phyloP scores from a whole-genome alignment of 2,888 invertebrate genomes.

The Hymenopus coronatus region DNA sequence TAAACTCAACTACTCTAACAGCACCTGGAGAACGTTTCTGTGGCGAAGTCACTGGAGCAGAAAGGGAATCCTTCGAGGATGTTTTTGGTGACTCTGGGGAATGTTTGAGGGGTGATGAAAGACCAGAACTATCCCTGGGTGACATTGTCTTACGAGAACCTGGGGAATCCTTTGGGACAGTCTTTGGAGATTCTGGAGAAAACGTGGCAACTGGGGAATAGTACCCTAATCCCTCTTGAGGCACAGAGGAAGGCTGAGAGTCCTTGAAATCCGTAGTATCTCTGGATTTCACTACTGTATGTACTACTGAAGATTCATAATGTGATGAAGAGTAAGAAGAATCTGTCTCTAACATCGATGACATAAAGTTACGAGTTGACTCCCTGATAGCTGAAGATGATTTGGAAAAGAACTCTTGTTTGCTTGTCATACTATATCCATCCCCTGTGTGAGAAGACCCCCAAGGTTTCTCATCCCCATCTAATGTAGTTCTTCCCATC shows the following conservation, averaged over 20 bases:
- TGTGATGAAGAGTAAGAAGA: conserved; percentile 13
- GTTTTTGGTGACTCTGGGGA: conserved; percentile 23
- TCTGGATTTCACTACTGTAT: conserved; percentile 4
- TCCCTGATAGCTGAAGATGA: conserved; percentile 17
- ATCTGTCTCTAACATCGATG: conserved; percentile 28
- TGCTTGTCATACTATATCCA: background rate
- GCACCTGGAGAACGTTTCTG: conserved; percentile 30
- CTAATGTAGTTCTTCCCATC: background rate
- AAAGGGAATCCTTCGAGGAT: conserved; percentile 18
- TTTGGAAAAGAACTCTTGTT: conserved; percentile 10
- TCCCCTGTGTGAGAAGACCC: background rate
- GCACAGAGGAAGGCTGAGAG: conserved; percentile 3
- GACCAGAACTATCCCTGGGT: conserved; percentile 2
- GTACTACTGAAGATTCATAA: conserved; percentile 4
- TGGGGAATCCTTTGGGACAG: conserved; percentile 9
- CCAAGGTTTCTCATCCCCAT: background rate
- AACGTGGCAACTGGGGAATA: background rate
- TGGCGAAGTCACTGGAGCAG: conserved; percentile 16
- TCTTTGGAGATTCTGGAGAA: conserved; percentile 25
- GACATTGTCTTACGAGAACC: conserved; percentile 6
- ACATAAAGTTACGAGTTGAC: conserved; percentile 30
- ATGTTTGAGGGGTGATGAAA: conserved; percentile 2
- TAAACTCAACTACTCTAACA: conserved; percentile 33
- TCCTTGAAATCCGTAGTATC: conserved; percentile 2
- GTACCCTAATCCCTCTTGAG: conserved; percentile 9